Percentiles rank a stretch among this genome's conserved stretches.
phyloP scores from a whole-genome alignment of 2,888 invertebrate genomes.

The Carabus problematicus region DNA sequence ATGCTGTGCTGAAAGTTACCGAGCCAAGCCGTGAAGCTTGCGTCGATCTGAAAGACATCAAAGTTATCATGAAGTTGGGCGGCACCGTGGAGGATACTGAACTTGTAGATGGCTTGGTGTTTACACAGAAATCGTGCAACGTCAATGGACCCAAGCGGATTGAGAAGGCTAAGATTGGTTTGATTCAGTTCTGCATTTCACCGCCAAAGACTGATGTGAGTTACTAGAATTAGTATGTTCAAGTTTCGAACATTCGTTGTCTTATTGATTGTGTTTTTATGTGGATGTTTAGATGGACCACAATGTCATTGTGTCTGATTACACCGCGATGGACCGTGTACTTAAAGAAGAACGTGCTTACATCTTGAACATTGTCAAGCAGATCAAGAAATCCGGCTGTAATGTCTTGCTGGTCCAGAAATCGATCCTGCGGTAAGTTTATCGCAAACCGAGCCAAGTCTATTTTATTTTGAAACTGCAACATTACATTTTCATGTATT shows the following conservation, averaged over 20 bases:
- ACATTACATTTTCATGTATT: slow-evolving; percentile 1
- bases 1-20: slow-evolving; percentile 89
- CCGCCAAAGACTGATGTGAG: slow-evolving; percentile 98
- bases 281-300: slow-evolving; percentile 81
- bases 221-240: slow-evolving; percentile 46
- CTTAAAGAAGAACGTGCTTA: slow-evolving; percentile 97
- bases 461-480: not conserved
- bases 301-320: slow-evolving; percentile 95
- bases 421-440: slow-evolving; percentile 65
- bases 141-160: slow-evolving; percentile 91
- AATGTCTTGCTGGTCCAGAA: slow-evolving; percentile 94
- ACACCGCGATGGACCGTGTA: slow-evolving; percentile 99
- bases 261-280: not conserved
- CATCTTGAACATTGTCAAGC: slow-evolving; percentile 97
- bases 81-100: slow-evolving; percentile 98
- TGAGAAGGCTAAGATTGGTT: slow-evolving; percentile 97
- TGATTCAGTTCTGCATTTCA: slow-evolving; percentile 99
- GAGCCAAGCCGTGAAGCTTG: slow-evolving; percentile 70
- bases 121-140: slow-evolving; percentile 88
- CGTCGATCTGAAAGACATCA: slow-evolving; percentile 94
- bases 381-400: slow-evolving; percentile 98
- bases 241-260: not conserved
- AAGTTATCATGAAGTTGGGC: slow-evolving; percentile 95
- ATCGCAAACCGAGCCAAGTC: not conserved
- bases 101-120: slow-evolving; percentile 92